phyloP scores from a whole-genome alignment of 2,797 vertebrate species.

The Passerculus sandwichensis region DNA sequence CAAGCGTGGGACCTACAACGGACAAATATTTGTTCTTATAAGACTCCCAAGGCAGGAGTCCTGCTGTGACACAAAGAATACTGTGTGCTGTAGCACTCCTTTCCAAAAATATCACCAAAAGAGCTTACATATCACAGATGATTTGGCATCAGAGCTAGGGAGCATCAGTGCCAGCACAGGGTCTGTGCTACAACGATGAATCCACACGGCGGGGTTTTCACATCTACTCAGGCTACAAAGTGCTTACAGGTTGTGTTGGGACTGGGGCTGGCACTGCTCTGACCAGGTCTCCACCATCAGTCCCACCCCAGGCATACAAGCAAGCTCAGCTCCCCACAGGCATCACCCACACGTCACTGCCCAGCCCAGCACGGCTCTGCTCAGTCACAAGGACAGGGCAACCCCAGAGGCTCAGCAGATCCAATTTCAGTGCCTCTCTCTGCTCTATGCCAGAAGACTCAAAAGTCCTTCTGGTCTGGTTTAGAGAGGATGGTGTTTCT shows the following conservation, averaged over 20 bases:
- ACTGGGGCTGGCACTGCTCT: slow-evolving; percentile 23
- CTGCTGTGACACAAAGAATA: slow-evolving; percentile 63
- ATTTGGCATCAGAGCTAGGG: slow-evolving; percentile 53
- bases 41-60: slow-evolving; percentile 45
- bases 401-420: neutral
- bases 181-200: slow-evolving; percentile 8
- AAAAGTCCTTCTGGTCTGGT: neutral
- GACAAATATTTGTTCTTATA: slow-evolving; percentile 63
- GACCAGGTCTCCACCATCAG: neutral
- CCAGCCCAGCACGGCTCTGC: neutral
- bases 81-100: slow-evolving; percentile 43
- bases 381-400: neutral
- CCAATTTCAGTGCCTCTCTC: neutral
- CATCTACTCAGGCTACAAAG: slow-evolving; percentile 42
- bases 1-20: slow-evolving; percentile 56
- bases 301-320: neutral
- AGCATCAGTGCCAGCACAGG: slow-evolving; percentile 51
- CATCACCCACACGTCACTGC: neutral
- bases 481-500: slow-evolving; percentile 7
- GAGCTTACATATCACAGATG: neutral
- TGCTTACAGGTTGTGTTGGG: slow-evolving; percentile 36
- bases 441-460: neutral
- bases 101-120: slow-evolving; percentile 52
- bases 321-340: slow-evolving; percentile 26
- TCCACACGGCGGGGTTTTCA: neutral